Conservation (phyloP, 2,113 vertebrate species). For the Pipa parva region DNA sequence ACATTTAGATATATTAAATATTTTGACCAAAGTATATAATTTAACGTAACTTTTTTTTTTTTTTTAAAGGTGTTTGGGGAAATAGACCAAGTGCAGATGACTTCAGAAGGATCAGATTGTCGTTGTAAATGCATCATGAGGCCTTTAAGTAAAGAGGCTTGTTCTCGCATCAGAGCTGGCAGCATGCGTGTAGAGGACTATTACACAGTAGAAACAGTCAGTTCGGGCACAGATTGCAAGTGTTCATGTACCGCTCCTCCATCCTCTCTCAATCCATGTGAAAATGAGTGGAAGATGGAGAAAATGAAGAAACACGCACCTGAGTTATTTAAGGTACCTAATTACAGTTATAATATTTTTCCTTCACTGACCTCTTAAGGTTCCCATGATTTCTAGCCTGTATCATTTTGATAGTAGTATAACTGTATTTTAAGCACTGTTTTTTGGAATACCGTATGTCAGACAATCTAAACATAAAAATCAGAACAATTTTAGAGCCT, state of each 20-base stretch:
- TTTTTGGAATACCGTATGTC: too few relatives aligned
- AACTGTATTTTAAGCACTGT: too few relatives aligned
- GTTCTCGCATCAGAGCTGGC: slow-evolving; percentile 73
- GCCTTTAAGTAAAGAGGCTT: slow-evolving; percentile 85
- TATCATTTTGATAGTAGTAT: too few relatives aligned
- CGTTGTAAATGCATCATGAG: slow-evolving; percentile 96
- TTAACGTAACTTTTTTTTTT: background rate
- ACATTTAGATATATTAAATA: too few relatives aligned
- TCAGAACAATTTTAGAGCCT: too few relatives aligned
- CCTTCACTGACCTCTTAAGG: too few relatives aligned
- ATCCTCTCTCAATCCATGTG: slow-evolving; percentile 92
- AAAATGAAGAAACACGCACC: slow-evolving; percentile 93
- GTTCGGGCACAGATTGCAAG: slow-evolving; percentile 86
- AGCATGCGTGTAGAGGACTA: slow-evolving; percentile 79
- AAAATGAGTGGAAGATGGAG: slow-evolving; percentile 95
- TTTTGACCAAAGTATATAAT: too few relatives aligned
- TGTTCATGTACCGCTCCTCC: slow-evolving; percentile 91
- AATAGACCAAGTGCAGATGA: slow-evolving; percentile 86
- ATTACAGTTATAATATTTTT: too few relatives aligned
- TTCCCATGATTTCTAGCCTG: too few relatives aligned
- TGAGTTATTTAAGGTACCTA: slow-evolving; percentile 82
- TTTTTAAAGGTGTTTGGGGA: slow-evolving; percentile 75
- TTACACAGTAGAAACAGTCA: slow-evolving; percentile 93
- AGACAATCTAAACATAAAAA: too few relatives aligned
- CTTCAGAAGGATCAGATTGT: slow-evolving; percentile 90